Percentiles rank a stretch among this genome's conserved stretches.
Conservation (phyloP, 2,888 invertebrate species). For the Ennomos quercinarius region DNA sequence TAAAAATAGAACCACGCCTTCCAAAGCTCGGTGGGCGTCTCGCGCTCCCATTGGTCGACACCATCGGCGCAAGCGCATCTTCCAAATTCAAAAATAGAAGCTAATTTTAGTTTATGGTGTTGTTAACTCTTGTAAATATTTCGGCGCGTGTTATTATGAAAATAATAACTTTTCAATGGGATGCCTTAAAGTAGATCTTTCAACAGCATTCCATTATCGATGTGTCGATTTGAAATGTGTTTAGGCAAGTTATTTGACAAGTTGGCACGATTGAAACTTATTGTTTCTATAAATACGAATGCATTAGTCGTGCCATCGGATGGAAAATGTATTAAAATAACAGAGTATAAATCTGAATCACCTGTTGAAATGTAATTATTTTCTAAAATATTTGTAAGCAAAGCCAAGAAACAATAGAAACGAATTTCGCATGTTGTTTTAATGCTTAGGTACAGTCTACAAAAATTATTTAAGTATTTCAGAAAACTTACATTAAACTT, state of each 20-base stretch:
- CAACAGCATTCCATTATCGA: constrained; percentile 46
- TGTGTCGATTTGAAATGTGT: constrained; percentile 34
- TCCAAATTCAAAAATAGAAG: constrained; percentile 38
- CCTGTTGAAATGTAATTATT: no score
- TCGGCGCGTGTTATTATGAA: constrained; percentile 46
- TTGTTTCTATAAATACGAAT: constrained; percentile 21
- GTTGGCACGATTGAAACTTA: constrained; percentile 15
- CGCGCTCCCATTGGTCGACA: constrained; percentile 42
- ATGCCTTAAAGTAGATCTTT: constrained; percentile 48
- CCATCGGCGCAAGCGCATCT: constrained; percentile 44
- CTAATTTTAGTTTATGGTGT: constrained; percentile 40
- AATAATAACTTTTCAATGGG: constrained; percentile 27
- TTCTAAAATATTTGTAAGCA: no score
- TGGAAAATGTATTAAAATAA: constrained; percentile 8
- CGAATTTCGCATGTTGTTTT: no score
- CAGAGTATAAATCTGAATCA: not conserved
- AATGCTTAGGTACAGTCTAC: no score
- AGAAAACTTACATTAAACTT: no score
- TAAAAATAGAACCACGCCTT: constrained; percentile 40
- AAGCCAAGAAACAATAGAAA: no score
- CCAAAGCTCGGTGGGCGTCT: constrained; percentile 34
- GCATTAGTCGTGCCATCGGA: constrained; percentile 22
- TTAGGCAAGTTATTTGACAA: constrained; percentile 22
- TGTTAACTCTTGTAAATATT: constrained; percentile 48
- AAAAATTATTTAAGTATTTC: no score